Conservation (phyloP, 2,113 vertebrate species). For the Chascanopsetta lugubris region DNA sequence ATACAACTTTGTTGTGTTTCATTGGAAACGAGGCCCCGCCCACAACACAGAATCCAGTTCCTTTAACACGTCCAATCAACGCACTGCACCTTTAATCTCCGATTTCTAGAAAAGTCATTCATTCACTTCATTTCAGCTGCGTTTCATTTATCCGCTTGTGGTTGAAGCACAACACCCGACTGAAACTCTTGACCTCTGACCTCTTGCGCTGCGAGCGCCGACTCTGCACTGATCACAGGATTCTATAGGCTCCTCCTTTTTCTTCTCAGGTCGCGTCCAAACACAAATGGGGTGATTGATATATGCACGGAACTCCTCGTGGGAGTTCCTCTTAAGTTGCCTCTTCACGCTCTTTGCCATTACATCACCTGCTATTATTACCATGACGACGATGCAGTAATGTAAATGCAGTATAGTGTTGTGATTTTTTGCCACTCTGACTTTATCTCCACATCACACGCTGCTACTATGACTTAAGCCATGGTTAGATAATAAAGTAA, state of each 20-base stretch:
- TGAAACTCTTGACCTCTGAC: constrained; percentile 25
- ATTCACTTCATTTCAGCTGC: constrained; percentile 7
- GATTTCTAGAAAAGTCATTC: constrained; percentile 33
- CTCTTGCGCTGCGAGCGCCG: constrained; percentile 15
- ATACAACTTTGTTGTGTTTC: no score
- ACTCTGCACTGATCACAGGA: constrained; percentile 39
- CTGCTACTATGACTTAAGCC: constrained; percentile 69
- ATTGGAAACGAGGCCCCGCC: no score
- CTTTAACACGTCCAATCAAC: no score
- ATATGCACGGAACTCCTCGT: constrained; percentile 41
- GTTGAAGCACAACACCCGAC: constrained; percentile 15
- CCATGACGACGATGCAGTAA: constrained; percentile 53
- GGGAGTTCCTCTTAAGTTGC: constrained; percentile 36
- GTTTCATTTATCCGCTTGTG: constrained; percentile 15
- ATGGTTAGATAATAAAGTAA: constrained; percentile 63
- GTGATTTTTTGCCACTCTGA: constrained; percentile 34
- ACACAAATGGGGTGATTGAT: constrained; percentile 29
- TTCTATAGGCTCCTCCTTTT: constrained; percentile 28
- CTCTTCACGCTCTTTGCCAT: constrained; percentile 41
- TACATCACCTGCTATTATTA: constrained; percentile 27
- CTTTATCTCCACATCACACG: constrained; percentile 44
- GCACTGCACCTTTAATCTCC: no score
- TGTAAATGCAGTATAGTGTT: constrained; percentile 42
- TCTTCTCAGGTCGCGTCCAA: constrained; percentile 62
- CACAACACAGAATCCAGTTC: no score